phyloP scores from a whole-genome alignment of 2,888 invertebrate genomes.

The Megamerina dolium region DNA sequence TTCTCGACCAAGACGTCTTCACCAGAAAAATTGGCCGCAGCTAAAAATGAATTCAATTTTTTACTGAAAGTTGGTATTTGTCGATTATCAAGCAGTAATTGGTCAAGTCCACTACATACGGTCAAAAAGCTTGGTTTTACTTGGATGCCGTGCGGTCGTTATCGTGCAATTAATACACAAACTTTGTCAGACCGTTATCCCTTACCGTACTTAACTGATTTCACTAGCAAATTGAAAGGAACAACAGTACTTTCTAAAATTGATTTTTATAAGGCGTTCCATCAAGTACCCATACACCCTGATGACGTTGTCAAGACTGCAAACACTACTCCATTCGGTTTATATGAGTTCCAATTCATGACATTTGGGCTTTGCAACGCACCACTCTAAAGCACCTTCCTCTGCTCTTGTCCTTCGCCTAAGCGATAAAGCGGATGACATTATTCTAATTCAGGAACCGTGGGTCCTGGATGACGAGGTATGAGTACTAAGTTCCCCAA shows the following conservation, averaged over 20 bases:
- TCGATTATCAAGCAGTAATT: slow-evolving; percentile 9
- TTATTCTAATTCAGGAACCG: too few species aligned
- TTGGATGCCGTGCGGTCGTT: slow-evolving; percentile 14
- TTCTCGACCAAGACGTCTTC: slow-evolving; percentile 26
- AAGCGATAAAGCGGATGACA: too few species aligned
- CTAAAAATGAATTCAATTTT: slow-evolving; percentile 17
- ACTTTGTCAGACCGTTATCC: slow-evolving; percentile 7
- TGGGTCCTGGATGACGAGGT: too few species aligned
- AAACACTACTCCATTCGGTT: slow-evolving; percentile 9
- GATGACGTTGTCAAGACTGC: slow-evolving; percentile 8
- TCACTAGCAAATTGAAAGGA: slow-evolving; percentile 1
- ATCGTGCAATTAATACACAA: slow-evolving; percentile 8
- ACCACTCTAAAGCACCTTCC: too few species aligned
- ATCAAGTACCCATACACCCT: slow-evolving; percentile 2
- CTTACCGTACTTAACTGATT: slow-evolving; percentile 5
- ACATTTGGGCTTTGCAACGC: slow-evolving; percentile 12
- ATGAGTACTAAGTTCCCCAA: too few species aligned
- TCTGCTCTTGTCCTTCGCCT: too few species aligned
- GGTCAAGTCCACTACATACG: slow-evolving; percentile 11
- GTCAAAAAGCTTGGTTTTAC: slow-evolving; percentile 8
- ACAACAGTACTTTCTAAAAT: slow-evolving; percentile 9
- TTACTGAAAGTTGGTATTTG: slow-evolving; percentile 11
- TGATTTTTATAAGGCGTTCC: slow-evolving; percentile 5
- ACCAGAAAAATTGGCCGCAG: slow-evolving; percentile 23
- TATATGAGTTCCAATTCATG: slow-evolving; percentile 9